Evolutionary conservation across 2,113 vertebrate species (phyloP), one percentile per base, ranked within the genome.

Genomic region (Platysternon megacephalum): DNA sequence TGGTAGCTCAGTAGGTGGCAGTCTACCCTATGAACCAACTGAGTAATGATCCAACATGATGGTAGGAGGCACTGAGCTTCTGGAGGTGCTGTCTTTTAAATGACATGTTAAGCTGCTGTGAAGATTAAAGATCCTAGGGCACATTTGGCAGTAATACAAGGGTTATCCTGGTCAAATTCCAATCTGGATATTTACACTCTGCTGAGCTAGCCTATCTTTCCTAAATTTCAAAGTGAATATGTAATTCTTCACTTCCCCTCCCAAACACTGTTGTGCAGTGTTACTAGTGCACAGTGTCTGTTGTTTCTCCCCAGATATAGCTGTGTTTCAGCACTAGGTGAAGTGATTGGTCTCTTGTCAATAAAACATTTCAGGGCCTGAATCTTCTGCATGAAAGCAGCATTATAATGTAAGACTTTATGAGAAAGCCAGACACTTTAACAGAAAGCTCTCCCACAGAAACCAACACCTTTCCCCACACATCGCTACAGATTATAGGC

Each of bases 261-360:
- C 79, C 49, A 78, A 89, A 93, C 86, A n/a, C 2, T 3, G 0
- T 22, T 91, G 58, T 3, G 2, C 21, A 61, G 42, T 6, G 17
- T 29, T 72, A 58, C 6, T 85, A 26, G 48, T 42, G 28, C 6
- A 79, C 5, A 48, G 17, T 0, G 0, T 26, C 2, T 85, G 5
- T 28, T 90, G 83, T 78, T 90, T 35, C 53, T 2, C 13, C 3
- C 0, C 74, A 56, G 24, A n/a, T n/a, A 32, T 21, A 51, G 11
- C 39, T 8, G 19, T 86, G 6, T 6, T 19, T 86, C 35, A 79
- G 17, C 11, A n/a, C 4, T 2, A 5, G 46, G 8, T 90, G 44
- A 44, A 79, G 39, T 26, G 42, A 35, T 21, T 39, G 42, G n/a
- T 39, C 55, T 68, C 56, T 42, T 80, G 55, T 13, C 44, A 14